Base-by-base conservation (phyloP, 2,797 vertebrate species). In the Ibycter americanus region DNA sequence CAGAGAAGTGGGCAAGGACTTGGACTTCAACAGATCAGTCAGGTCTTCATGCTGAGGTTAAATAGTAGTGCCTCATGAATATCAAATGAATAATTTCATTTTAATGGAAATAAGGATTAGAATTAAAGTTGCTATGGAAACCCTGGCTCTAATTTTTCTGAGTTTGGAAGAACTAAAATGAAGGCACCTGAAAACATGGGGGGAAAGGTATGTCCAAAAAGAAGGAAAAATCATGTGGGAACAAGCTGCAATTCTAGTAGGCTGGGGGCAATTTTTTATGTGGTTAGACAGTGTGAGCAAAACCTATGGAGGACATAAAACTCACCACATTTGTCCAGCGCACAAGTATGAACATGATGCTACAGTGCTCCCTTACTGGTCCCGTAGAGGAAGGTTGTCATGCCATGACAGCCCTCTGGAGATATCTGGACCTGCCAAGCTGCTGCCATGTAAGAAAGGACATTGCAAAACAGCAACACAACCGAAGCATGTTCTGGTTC, bases 61-160 rank as follows among this genome's bases (percentile, higher is more conserved):
- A 31, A 31, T 21, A 44, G 12, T 23, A 70, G 8, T 47, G 32
- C 21, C 47, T 78, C 11, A 8, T 29, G 61, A 92, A 49, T 31
- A 56, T 14, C 25, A 56, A 87, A 56, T 65, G 17, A 81, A 66
- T 65, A 70, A 78, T 73, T 89, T 68, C 59, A 47, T 81, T 91
- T 65, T 66, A 32, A 74, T 38, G 36, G 62, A 90, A 90, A 92
- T 84, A 87, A 42, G 15, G 29, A 83, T 54, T 76, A 56, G 14
- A 56, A 9, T 66, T 85, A 59, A 59, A 93, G 66, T 91, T 92
- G 70, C 68, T 71, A 90, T 90, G 74, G 86, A 92, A 96, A 92
- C 79, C 26, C 15, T 44, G 42, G 38, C 5, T 62, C 4, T 58
- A 78, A 46, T 90, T 82, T 94, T 84, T 78, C 38, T 59, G 56